Conservation (phyloP, 2,888 invertebrate genomes). For the Drosophila pegasa region DNA sequence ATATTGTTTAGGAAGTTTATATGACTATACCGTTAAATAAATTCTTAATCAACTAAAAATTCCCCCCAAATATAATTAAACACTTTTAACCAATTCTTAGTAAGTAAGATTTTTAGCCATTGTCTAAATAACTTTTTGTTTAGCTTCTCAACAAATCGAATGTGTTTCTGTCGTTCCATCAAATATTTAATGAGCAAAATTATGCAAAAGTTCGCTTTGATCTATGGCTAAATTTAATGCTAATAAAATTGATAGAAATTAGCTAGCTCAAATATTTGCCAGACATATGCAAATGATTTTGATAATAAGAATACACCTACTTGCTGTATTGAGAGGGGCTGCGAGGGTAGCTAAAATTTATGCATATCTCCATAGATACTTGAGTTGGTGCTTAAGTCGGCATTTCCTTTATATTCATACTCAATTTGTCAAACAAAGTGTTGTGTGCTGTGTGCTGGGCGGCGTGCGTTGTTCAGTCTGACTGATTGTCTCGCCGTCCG, state of each 20-base stretch:
- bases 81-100: too few species aligned
- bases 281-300: constrained; percentile 38
- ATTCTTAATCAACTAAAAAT: background rate
- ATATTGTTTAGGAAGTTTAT: too few species aligned
- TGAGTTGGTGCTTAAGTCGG: constrained; percentile 45
- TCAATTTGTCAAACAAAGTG: constrained; percentile 54
- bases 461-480: constrained; percentile 15
- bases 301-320: constrained; percentile 2
- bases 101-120: background rate
- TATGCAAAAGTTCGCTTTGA: constrained; percentile 31
- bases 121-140: background rate
- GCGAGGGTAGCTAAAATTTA: constrained; percentile 26
- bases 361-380: constrained; percentile 41
- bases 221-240: constrained; percentile 23
- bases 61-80: background rate
- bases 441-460: constrained; percentile 17
- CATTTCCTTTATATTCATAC: constrained; percentile 46
- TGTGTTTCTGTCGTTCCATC: constrained; percentile 1
- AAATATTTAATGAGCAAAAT: constrained; percentile 26
- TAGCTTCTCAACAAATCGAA: background rate
- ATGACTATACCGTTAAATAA: too few species aligned
- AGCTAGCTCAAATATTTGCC: constrained; percentile 5
- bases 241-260: constrained; percentile 40
- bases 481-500: constrained; percentile 38
- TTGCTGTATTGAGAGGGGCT: too few species aligned